These are phyloP conservation scores for Eptesicus fuscus DNA, from an alignment of 2,113 vertebrate genomes.

Conservation along the genomic window DNA sequence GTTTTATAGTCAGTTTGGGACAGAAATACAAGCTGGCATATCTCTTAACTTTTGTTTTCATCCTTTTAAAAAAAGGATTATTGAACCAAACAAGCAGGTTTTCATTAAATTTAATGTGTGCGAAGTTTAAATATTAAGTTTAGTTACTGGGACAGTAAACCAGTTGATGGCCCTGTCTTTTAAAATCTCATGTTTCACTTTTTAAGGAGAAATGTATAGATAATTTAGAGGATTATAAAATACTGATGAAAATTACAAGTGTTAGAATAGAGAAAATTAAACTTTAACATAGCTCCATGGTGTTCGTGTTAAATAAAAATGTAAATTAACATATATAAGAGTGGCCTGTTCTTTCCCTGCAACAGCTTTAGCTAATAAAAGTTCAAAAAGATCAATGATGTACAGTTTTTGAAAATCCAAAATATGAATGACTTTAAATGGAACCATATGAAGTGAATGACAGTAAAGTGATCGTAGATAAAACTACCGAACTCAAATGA, in stretches of 20 bases:
- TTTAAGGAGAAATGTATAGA: slow-evolving; percentile 59
- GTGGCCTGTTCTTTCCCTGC: slow-evolving; percentile 64
- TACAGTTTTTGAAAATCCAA: slow-evolving; percentile 77
- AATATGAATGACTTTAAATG: slow-evolving; percentile 81
- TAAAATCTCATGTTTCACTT: slow-evolving; percentile 50
- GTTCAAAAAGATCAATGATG: slow-evolving; percentile 75
- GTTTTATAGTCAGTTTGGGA: slow-evolving; percentile 32
- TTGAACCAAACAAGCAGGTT: slow-evolving; percentile 63
- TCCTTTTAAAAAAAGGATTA: slow-evolving; percentile 42
- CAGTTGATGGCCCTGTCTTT: slow-evolving; percentile 48
- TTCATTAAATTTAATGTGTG: slow-evolving; percentile 71
- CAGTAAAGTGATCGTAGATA: slow-evolving; percentile 73
- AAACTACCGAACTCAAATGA: slow-evolving; percentile 78
- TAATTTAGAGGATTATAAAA: slow-evolving; percentile 68
- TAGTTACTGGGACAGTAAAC: slow-evolving; percentile 61
- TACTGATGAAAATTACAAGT: slow-evolving; percentile 63
- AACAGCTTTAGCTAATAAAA: slow-evolving; percentile 81
- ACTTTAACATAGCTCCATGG: slow-evolving; percentile 63
- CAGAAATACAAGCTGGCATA: slow-evolving; percentile 47
- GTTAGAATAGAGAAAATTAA: slow-evolving; percentile 69
- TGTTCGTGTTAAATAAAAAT: slow-evolving; percentile 72
- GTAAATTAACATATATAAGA: slow-evolving; percentile 73
- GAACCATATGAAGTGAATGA: slow-evolving; percentile 79
- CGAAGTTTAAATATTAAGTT: slow-evolving; percentile 65
- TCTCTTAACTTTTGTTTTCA: slow-evolving; percentile 44